A percentile compares a stretch with the other conserved stretches of the same genome.
Evolutionary conservation across 2,888 invertebrate genomes (phyloP).

Genomic region (Mayetiola destructor): DNA sequence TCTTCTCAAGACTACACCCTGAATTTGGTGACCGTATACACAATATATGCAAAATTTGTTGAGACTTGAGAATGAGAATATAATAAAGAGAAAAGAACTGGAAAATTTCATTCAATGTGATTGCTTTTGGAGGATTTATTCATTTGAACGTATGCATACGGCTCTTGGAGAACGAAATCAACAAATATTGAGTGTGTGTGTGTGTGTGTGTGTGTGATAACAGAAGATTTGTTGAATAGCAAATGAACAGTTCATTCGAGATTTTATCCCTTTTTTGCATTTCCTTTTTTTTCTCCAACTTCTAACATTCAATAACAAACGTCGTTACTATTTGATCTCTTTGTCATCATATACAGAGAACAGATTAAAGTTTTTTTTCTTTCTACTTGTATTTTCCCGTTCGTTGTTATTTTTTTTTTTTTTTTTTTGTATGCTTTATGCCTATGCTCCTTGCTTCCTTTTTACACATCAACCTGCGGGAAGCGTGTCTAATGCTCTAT

Average conservation of each 20-base stretch:
- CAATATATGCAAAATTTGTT: background rate
- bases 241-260: constrained; percentile 1
- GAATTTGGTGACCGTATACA: too few relatives aligned
- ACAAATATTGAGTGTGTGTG: background rate
- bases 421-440: background rate
- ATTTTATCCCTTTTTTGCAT: background rate
- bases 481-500: background rate
- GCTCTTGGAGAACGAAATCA: too few relatives aligned
- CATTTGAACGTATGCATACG: background rate
- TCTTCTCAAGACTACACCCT: too few relatives aligned
- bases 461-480: background rate
- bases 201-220: background rate
- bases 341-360: background rate
- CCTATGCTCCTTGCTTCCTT: background rate
- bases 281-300: too few relatives aligned
- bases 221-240: constrained; percentile 2
- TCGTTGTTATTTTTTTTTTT: background rate
- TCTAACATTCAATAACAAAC: too few relatives aligned
- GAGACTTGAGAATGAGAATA: too few relatives aligned
- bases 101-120: background rate
- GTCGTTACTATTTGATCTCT: too few relatives aligned
- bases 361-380: too few relatives aligned
- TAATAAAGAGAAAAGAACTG: too few relatives aligned
- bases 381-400: background rate
- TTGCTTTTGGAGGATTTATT: background rate